Evolutionary conservation across 2,888 invertebrate species (phyloP), one percentile per base, ranked within the genome.

Genomic region (Parnassius smintheus): DNA sequence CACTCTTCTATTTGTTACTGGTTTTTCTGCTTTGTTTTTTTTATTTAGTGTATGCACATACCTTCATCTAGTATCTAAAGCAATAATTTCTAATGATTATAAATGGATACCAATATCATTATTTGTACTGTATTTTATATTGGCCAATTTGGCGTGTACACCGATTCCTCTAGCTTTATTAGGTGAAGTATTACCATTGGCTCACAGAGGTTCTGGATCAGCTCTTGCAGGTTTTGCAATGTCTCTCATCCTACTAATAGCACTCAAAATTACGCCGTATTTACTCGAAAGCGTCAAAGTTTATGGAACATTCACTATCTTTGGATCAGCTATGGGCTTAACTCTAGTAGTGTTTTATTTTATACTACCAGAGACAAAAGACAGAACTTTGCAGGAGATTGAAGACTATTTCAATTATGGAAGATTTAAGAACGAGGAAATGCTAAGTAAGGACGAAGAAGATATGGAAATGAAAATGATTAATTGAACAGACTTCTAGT

Each of bases 131-230:
- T 86, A 80, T 65, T 84, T 85, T 54, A 70, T 84, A 18, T 63
- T 86, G 22, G 75, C 75, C 0, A 88, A 86, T 66, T 75, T 87
- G 25, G 88, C 87, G 2, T 85, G 18, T 18, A 18, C 18, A 18
- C 18, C 18, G 18, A 18, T 18, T 18, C 18, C 18, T 18, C 18
- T 18, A 18, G 79, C 81, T 2, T 72, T 88, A 11, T 64, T 85
- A 41, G 88, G 88, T 0, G 88, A 88, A 68, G 62, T 88, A 4
- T 82, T 81, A 50, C 88, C 88, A 0, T 73, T 88, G 49, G 77
- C 72, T 1, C 83, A 86, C 60, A 79, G 82, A 69, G 81, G 78
- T 9, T 75, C 75, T 1, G 86, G 85, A 0, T 73, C 79, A 9
- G 67, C 76, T 0, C 66, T 77, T 0, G 69, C 76, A 0, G 85